Conservation (phyloP, 2,888 invertebrate genomes). For the Lingula anatina region DNA sequence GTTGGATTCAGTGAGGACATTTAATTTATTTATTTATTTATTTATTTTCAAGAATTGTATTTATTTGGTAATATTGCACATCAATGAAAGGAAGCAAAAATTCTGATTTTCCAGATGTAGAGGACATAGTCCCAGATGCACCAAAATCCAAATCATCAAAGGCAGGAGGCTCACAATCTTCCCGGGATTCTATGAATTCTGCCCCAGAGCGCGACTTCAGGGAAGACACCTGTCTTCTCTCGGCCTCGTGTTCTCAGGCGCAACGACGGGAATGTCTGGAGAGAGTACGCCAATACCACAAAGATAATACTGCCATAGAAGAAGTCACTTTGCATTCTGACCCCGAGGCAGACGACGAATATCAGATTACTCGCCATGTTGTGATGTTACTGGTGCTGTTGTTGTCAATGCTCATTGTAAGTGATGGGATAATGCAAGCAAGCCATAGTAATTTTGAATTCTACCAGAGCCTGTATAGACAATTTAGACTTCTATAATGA, state of each 20-base stretch:
- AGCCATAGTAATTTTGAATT: neutral
- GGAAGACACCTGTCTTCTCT: slow-evolving; percentile 22
- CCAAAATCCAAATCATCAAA: too few species aligned
- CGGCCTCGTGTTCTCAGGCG: slow-evolving; percentile 23
- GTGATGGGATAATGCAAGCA: slow-evolving; percentile 40
- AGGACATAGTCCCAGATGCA: too few species aligned
- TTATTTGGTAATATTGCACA: too few species aligned
- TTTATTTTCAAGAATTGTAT: too few species aligned
- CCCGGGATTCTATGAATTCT: too few species aligned
- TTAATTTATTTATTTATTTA: too few species aligned
- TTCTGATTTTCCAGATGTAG: too few species aligned
- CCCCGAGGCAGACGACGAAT: slow-evolving; percentile 22
- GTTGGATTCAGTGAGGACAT: too few species aligned
- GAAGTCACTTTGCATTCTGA: slow-evolving; percentile 3
- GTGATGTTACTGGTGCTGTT: slow-evolving; percentile 74
- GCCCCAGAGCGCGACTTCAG: slow-evolving; percentile 4
- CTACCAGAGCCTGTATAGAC: neutral
- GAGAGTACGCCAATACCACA: slow-evolving; percentile 24
- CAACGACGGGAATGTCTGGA: slow-evolving; percentile 30
- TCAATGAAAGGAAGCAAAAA: too few species aligned
- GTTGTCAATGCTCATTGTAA: slow-evolving; percentile 84
- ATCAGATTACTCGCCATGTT: slow-evolving; percentile 62
- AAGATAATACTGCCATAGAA: slow-evolving; percentile 6
- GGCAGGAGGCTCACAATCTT: too few species aligned
- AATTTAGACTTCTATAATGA: too few species aligned